Base-by-base conservation (phyloP, 2,113 vertebrate species). In the Barnardius zonarius region DNA sequence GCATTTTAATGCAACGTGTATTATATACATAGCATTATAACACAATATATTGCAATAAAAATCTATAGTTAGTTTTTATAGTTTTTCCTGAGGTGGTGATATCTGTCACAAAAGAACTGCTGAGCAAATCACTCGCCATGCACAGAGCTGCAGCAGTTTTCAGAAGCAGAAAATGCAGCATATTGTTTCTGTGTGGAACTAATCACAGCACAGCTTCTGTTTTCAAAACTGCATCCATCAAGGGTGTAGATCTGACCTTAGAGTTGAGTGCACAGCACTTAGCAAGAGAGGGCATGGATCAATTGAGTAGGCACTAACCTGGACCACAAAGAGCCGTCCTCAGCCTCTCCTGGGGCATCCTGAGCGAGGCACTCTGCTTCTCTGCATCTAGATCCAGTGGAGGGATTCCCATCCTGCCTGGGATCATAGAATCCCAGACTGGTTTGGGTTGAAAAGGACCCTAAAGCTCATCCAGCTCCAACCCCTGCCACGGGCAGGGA, bases 351-450 rank as follows among this genome's bases (percentile, higher is more conserved):
- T 39, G 30, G 51, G 31, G 13, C 9, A 23, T 13, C 16, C 43
- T 35, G 13, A 43, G 74, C 18, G 57, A 83, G 46, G 7, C 44
- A 7, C 35, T 11, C 24, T 33, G 3, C 20, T 59, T 43, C 35
- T 54, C 48, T 2, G 0, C 3, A 1, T 39, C 52, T 8, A 2
- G 7, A 57, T 69, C 12, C 1, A 7, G 3, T 0, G 2, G 27
- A 46, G 28, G 24, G 22, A 59, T 82, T 66, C 43, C 22, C 14
- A 28, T 64, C 17, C 35, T 3, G 0, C 2, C 3, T 33, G 33
- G 49, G 17, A 55, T n/a, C 31, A 59, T 14, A 23, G 33, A 23
- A n/a, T 13, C 46, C 39, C 6, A 23, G 33, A 5, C 8, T n/a
- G 55, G 33, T n/a, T 33, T n/a, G 33, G 6, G 55, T 15, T 59